These are phyloP conservation scores for Rotaria magnacalcarata DNA, from an alignment of 2,888 invertebrate genomes.

Conservation along the genomic window DNA sequence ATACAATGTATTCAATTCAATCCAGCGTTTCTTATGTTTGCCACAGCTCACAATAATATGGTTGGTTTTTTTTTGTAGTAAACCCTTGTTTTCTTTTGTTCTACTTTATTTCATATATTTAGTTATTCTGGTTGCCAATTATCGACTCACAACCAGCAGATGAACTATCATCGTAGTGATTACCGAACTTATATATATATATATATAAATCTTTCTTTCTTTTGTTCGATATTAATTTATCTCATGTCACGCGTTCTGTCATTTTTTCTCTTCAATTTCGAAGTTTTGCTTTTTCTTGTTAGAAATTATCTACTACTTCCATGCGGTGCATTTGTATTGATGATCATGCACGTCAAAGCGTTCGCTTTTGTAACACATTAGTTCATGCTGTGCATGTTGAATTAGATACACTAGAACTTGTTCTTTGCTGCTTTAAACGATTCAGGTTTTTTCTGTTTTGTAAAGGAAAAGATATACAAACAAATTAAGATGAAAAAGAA, in stretches of 20 bases:
- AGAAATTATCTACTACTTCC: background rate
- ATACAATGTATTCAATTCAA: constrained; percentile 46
- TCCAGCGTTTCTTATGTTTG: constrained; percentile 46
- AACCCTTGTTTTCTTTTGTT: constrained; percentile 40
- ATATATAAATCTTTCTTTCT: background rate
- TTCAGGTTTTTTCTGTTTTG: background rate
- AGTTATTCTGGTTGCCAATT: constrained; percentile 49
- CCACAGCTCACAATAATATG: constrained; percentile 43
- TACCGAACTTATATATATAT: background rate
- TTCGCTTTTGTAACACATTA: background rate
- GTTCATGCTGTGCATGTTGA: background rate
- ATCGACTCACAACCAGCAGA: background rate
- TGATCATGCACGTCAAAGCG: background rate
- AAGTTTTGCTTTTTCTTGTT: background rate
- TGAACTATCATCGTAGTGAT: background rate
- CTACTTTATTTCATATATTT: constrained; percentile 33
- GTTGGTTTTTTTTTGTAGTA: background rate
- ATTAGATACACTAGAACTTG: background rate
- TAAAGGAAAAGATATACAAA: background rate
- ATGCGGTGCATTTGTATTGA: background rate
- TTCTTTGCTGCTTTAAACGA: background rate
- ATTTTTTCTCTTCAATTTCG: background rate
- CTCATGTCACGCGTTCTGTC: background rate
- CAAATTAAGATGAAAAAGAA: background rate
- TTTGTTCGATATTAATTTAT: background rate